Evolutionary conservation across 2,797 vertebrate species (phyloP).

Genomic region (Eurystomus glaucurus): DNA sequence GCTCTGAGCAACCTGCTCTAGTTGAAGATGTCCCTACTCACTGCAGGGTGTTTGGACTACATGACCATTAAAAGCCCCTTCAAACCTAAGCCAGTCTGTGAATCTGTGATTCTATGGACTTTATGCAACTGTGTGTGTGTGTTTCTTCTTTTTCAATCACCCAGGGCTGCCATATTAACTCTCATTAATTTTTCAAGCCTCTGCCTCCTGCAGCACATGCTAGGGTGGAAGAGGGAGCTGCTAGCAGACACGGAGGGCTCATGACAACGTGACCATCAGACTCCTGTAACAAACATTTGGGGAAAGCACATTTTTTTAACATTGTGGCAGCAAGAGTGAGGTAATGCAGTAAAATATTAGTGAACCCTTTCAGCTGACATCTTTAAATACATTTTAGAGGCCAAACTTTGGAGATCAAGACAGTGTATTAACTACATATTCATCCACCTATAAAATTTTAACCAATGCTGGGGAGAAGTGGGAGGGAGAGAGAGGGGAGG

Average conservation of each 20-base stretch:
- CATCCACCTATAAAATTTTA: background rate
- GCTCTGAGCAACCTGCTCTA: background rate
- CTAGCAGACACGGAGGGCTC: background rate
- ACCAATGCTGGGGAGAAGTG: background rate
- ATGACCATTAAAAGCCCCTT: background rate
- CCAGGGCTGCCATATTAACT: background rate
- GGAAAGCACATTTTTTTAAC: background rate
- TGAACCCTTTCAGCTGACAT: conserved; percentile 21
- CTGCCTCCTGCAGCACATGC: background rate
- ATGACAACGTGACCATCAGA: background rate
- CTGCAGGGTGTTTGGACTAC: background rate
- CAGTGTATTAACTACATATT: background rate
- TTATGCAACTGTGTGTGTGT: background rate
- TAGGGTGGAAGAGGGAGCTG: background rate
- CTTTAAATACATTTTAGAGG: background rate
- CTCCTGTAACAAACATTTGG: background rate
- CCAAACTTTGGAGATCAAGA: conserved; percentile 9
- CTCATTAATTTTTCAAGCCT: background rate
- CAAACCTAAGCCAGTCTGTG: background rate
- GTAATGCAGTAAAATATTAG: conserved; percentile 66
- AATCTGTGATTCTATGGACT: background rate
- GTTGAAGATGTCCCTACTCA: background rate
- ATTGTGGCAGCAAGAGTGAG: background rate
- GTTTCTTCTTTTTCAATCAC: background rate
- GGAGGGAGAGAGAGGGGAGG: too few relatives aligned